Conservation (phyloP, 2,888 invertebrate species). For the Polyommatus iphigenia region DNA sequence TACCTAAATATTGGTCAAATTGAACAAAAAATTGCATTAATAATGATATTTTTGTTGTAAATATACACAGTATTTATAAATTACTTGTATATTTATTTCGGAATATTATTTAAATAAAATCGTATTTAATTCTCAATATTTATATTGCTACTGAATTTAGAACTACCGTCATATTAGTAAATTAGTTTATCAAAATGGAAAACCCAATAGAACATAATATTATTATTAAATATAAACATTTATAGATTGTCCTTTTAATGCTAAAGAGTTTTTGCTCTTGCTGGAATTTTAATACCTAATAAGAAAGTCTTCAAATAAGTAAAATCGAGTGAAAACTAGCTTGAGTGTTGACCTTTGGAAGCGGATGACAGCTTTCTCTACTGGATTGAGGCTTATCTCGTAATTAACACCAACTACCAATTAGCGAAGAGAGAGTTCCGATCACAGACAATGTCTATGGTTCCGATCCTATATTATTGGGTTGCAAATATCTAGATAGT, state of each 20-base stretch:
- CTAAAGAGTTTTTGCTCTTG: neutral
- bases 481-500: neutral
- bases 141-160: neutral
- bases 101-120: neutral
- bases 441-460: neutral
- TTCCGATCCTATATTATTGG: neutral
- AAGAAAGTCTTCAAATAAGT: neutral
- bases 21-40: neutral
- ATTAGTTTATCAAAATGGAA: neutral
- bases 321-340: neutral
- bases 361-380: constrained; percentile 17
- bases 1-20: neutral
- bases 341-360: neutral
- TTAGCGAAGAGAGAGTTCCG: constrained; percentile 3
- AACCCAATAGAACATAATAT: neutral
- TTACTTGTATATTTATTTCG: neutral
- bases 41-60: neutral
- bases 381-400: neutral
- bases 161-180: neutral
- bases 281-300: neutral
- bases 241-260: neutral
- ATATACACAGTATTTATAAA: neutral
- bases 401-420: neutral
- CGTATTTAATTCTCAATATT: neutral
- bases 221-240: neutral